Conservation (phyloP, 1,140 invertebrate genomes). For the Drosophila dunni region DNA sequence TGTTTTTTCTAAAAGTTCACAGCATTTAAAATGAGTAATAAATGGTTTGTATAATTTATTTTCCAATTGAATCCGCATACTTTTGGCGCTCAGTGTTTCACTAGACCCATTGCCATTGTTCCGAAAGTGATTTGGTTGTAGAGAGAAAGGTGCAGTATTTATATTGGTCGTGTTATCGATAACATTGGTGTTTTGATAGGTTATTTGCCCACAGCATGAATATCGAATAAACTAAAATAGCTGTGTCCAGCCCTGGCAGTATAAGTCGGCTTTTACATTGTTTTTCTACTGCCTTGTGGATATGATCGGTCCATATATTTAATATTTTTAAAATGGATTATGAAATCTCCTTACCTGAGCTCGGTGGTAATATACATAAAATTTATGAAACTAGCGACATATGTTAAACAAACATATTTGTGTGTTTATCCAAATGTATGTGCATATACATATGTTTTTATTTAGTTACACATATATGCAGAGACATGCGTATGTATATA, state of each 20-base stretch:
- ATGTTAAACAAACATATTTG: slow-evolving; percentile 6
- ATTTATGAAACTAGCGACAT: not conserved
- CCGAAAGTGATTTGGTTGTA: not conserved
- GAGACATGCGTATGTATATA: slow-evolving; percentile 27
- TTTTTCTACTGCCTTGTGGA: slow-evolving; percentile 42
- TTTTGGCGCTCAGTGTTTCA: not conserved
- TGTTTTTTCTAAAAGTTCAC: slow-evolving; percentile 8
- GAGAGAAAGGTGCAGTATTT: not conserved
- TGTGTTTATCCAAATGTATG: slow-evolving; percentile 15
- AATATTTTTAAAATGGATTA: slow-evolving; percentile 46
- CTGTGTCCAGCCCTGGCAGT: slow-evolving; percentile 31
- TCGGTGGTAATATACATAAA: slow-evolving; percentile 41
- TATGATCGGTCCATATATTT: slow-evolving; percentile 34
- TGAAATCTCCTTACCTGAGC: slow-evolving; percentile 44
- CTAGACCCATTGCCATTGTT: not conserved
- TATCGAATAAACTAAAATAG: not conserved
- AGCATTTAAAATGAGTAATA: not conserved
- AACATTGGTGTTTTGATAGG: not conserved
- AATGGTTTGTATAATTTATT: too few relatives aligned
- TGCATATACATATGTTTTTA: slow-evolving; percentile 25
- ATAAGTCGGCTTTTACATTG: slow-evolving; percentile 57
- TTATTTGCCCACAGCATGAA: not conserved
- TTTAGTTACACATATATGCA: slow-evolving; percentile 13
- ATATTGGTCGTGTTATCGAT: not conserved
- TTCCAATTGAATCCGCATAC: too few relatives aligned